Evolutionary conservation across 2,113 vertebrate species (phyloP), one percentile per base, ranked within the genome.

Genomic region (Sebastes schlegelii): DNA sequence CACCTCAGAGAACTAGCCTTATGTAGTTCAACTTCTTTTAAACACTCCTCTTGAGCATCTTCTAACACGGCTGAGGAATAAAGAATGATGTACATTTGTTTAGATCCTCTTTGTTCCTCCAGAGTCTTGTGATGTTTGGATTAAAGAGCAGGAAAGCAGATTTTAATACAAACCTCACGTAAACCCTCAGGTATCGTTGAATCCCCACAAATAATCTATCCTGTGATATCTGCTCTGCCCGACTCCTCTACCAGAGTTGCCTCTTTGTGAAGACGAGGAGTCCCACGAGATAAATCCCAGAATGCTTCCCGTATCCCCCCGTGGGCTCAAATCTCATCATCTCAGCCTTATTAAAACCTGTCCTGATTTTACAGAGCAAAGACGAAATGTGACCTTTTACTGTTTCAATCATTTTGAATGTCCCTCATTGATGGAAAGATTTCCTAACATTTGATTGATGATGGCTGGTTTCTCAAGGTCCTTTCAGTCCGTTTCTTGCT

Each of bases 321-420:
- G 23, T 6, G 58, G 62, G 74, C 66, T 62, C 55, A 21, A 57
- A 80, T 84, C 65, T 82, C 48, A 81, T 80, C 45, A 75, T 52
- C 55, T 51, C 48, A 5, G 70, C 16, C 74, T 75, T 57, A 81
- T 84, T 86, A 81, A 72, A 67, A 76, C 1, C 9, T 45, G 64
- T 61, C 54, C 80, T 68, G 19, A 72, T 82, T 82, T 76, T 57
- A 14, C 61, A 82, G 78, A 52, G 19, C 11, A 84, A 62, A 6
- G 19, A 76, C 42, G 55, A 51, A 2, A 52, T 49, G 58, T 54
- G 51, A 40, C 82, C 43, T 82, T 63, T 34, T 17, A 49, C n/a
- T 5, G 9, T 77, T 89, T 80, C 69, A 71, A 8, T 74, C 68
- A 57, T 55, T 77, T 26, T 43, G 64, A 68, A 72, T 42, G 64